These are phyloP conservation scores for Hapalemur alaotrensis DNA, from an alignment of 2,797 vertebrate species.

Conservation along the genomic window DNA sequence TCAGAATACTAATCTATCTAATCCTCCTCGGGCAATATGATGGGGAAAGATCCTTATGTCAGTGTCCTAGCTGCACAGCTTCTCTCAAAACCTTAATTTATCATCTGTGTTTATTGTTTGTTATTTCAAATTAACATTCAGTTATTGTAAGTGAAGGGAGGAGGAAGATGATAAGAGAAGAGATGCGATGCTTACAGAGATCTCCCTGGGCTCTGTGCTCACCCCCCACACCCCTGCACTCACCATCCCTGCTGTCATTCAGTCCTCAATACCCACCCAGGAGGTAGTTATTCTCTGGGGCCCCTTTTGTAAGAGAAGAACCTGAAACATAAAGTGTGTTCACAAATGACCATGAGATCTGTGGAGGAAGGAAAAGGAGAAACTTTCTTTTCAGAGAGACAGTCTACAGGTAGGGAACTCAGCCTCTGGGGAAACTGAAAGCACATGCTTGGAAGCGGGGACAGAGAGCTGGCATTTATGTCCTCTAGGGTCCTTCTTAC, in stretches of 20 bases:
- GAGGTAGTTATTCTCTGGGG: fast-evolving
- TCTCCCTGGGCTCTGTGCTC: fast-evolving
- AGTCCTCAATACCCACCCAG: fast-evolving
- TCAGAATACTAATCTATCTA: background rate
- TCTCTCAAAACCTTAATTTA: background rate
- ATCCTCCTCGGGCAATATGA: background rate
- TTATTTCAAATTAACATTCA: background rate
- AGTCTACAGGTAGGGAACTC: no score
- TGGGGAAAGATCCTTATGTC: background rate
- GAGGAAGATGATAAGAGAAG: fast-evolving
- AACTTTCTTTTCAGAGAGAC: background rate
- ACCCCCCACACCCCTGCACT: fast-evolving
- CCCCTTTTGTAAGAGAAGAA: background rate
- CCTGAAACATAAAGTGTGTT: background rate
- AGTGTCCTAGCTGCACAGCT: background rate
- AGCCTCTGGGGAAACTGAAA: no score
- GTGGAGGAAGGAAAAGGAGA: background rate
- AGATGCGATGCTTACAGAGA: fast-evolving
- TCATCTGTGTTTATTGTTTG: background rate
- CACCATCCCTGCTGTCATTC: no score
- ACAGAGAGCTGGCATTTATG: background rate
- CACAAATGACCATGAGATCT: background rate
- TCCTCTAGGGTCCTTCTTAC: background rate
- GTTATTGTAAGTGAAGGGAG: background rate
- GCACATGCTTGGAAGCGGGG: no score